Base-by-base conservation (phyloP, 2,888 invertebrate species). In the Drosophila cognata region DNA sequence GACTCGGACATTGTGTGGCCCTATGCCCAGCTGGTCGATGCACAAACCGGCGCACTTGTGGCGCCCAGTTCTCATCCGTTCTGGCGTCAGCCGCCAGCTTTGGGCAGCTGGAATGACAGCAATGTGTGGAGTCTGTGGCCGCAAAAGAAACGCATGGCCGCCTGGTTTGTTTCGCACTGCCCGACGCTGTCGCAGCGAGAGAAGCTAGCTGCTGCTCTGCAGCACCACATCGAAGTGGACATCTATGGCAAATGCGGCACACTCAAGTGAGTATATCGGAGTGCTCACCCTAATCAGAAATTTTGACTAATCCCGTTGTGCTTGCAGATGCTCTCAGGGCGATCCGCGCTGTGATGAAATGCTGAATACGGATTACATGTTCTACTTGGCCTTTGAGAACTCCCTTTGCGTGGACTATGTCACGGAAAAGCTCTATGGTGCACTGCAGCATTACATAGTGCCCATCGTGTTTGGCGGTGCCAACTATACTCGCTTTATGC, bases 381-480 rank as follows among this genome's bases (percentile, higher is more conserved):
- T 96, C 88, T 96, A 96, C 84, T 92, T 96, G 65, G 92, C 94
- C 11, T 96, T 96, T 82, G 96, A 96, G 88, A 96, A 96, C 88
- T 95, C 95, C 11, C 94, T 95, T 71, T 96, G 96, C 92, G 92
- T 93, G 55, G 96, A 96, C 91, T 96, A 96, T 90, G 95, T 96
- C 46, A 96, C 96, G 1, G 96, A 96, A 89, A 96, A 96, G 90
- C 81, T 93, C 1, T 93, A 83, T 48, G 82, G 76, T 11, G 85
- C 85, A 1, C 70, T 93, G 33, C 68, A 77, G 33, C 91, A 88
- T 4, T 71, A 94, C 77, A 93, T 95, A 16, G 91, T 96, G 43
- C 96, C 96, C 1, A 94, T 96, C 6, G 95, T 95, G 10, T 95
- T 95, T 93, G 95, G 96, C 2, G 96, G 95, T n/a, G 94, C 94